Evolutionary conservation across 2,888 invertebrate genomes (phyloP), one percentile per base, ranked within the genome.

Genomic region (Helobdella robusta): DNA sequence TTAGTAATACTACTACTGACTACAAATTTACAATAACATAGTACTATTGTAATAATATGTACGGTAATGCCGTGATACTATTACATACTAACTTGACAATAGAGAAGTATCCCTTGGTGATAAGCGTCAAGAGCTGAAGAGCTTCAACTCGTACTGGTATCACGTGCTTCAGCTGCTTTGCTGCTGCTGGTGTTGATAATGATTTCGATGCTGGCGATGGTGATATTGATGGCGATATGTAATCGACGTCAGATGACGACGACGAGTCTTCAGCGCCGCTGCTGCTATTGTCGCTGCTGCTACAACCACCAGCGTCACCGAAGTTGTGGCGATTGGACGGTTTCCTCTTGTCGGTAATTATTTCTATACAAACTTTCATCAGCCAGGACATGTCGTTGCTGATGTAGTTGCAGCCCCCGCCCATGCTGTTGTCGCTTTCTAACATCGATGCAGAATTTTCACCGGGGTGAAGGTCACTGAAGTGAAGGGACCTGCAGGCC

Each of bases 141-240:
- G 89, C 87, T 78, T 89, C 89, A 25, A 89, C 79, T 67, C 88
- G 84, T 58, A 90, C 84, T 23, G 89, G 86, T 20, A 86, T 83
- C 8, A 78, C 76, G 63, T 76, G 75, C 25, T 69, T 48, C 5
- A 32, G 23, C n/a, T 34, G 23, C 20, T 58, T 46, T 25, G 40
- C 46, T 52, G 18, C 35, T 56, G 8, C 18, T 6, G 35, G 20
- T 56, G 8, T 20, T 6, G 35, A 8, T 5, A 54, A 15, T n/a
- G 20, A 8, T 8, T 56, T 15, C 20, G 25, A 18, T 23, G 23
- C 18, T n/a, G 3, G 35, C n/a, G 44, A 3, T 4, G 34, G 2
- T 11, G 61, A 34, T 15, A 25, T 2, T 11, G 2, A 18, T 2
- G 61, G 40, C 2, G 15, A 18, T 40, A 28, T 2, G n/a, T n/a